Evolutionary conservation across 2,797 vertebrate species (phyloP).

Genomic region (Crocodylus rhombifer): DNA sequence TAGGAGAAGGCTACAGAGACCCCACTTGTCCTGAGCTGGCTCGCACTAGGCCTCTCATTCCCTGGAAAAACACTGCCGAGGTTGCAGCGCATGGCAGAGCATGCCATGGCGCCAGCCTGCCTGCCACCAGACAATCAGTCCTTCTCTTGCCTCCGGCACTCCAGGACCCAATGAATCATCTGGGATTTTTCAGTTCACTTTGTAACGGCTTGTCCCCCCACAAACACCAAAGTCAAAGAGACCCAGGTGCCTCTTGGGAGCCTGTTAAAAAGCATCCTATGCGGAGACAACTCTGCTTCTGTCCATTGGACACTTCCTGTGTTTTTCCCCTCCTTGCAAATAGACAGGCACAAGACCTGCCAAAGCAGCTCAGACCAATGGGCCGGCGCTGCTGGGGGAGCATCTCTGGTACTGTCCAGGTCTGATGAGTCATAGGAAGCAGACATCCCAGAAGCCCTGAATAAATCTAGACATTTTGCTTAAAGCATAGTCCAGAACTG

Average conservation of each 20-base stretch:
- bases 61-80: slow-evolving; percentile 42
- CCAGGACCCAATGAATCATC: not conserved
- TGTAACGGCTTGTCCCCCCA: not conserved
- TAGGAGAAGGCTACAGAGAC: slow-evolving; percentile 33
- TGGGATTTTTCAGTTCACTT: not conserved
- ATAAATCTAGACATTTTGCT: not conserved
- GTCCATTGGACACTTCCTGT: rapidly evolving
- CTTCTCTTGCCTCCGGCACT: not conserved
- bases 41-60: not conserved
- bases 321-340: not conserved
- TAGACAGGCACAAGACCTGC: not conserved
- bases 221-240: not conserved
- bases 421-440: not conserved
- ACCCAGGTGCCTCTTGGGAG: rapidly evolving
- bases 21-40: slow-evolving; percentile 25
- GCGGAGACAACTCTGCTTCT: not conserved
- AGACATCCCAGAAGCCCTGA: rapidly evolving
- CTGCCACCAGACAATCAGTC: not conserved
- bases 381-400: rapidly evolving
- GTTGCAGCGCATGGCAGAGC: not conserved
- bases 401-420: not conserved
- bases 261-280: not conserved
- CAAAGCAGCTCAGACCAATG: not conserved
- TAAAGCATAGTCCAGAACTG: not conserved
- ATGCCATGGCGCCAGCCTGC: slow-evolving; percentile 4